Base-by-base conservation (phyloP, 2,113 vertebrate genomes). In the Corydoras maculifer region DNA sequence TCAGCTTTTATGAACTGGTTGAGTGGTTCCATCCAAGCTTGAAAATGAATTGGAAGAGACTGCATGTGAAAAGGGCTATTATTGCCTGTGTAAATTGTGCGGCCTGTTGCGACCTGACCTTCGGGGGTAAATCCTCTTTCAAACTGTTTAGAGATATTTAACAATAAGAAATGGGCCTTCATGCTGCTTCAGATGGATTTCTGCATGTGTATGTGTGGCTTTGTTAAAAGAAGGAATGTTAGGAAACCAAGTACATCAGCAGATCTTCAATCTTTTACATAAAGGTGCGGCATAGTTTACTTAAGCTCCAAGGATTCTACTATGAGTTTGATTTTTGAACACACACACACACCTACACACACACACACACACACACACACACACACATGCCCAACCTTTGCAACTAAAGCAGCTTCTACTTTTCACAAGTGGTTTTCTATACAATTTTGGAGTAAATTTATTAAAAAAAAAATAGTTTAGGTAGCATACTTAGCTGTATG, bases 71-170 rank as follows among this genome's bases (percentile, higher is more conserved):
- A 73, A 72, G 66, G 25, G 63, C 57, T 35, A 54, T 77, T 75
- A 77, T 69, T 77, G 77, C 65, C 58, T 75, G 67, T 62, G 62
- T 77, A 75, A 77, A 77, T 74, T 69, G 73, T 71, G 68, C 58
- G 32, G 69, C 58, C 62, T n/a, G 53, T 64, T 73, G 58, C 64
- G 62, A 58, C 43, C 75, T 35, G 79, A 77, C 86, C 83, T 88
- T 89, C 82, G 79, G 79, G 78, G 67, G 82, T 77, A 70, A 84
- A 85, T 85, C 84, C 86, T 87, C 84, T 88, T 87, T 88, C 84
- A 88, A 81, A 88, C 86, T 88, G 79, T 35, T 79, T 82, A 84
- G 87, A 80, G 78, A 82, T 85, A 87, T 85, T 74, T 86, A 85
- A 86, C 84, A 88, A 74, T 77, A 82, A 83, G 84, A 81, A 80